Evolutionary conservation across 1,140 invertebrate species (phyloP).

Genomic region (Pogonus chalceus): DNA sequence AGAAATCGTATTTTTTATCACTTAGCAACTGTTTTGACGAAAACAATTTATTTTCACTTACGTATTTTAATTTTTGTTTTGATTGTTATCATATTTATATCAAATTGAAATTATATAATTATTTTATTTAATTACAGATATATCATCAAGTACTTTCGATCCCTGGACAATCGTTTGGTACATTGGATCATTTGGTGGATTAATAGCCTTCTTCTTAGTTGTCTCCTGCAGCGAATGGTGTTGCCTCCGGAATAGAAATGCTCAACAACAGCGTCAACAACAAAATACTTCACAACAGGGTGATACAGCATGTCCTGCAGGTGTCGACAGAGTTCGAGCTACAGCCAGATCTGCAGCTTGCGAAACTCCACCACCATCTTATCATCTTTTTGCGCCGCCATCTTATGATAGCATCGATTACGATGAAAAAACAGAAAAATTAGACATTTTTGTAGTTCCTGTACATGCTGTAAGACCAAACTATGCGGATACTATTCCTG

Average conservation of each 20-base stretch:
- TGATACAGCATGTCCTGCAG: not conserved
- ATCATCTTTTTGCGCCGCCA: slow-evolving; percentile 49
- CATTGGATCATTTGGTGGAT: slow-evolving; percentile 46
- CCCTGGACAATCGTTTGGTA: slow-evolving; percentile 51
- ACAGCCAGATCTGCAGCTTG: slow-evolving; percentile 20
- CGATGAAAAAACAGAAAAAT: slow-evolving; percentile 33
- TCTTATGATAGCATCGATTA: slow-evolving; percentile 42
- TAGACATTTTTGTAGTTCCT: slow-evolving; percentile 42
- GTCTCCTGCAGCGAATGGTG: slow-evolving; percentile 52
- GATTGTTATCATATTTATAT: too few species aligned
- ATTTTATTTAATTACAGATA: not conserved
- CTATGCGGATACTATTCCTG: not conserved
- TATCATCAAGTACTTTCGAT: slow-evolving; percentile 26
- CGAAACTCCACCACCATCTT: slow-evolving; percentile 44
- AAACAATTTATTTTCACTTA: too few species aligned
- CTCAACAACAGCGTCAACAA: slow-evolving; percentile 22
- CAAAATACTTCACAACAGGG: not conserved
- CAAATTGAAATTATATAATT: too few species aligned
- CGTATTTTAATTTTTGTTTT: too few species aligned
- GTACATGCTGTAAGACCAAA: slow-evolving; percentile 27
- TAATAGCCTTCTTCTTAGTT: slow-evolving; percentile 47
- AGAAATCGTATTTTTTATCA: too few species aligned
- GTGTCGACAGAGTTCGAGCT: slow-evolving; percentile 10
- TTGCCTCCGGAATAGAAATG: slow-evolving; percentile 27
- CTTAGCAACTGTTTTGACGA: too few species aligned